Conservation (phyloP, 2,797 vertebrate species). For the Remorina albescens region DNA sequence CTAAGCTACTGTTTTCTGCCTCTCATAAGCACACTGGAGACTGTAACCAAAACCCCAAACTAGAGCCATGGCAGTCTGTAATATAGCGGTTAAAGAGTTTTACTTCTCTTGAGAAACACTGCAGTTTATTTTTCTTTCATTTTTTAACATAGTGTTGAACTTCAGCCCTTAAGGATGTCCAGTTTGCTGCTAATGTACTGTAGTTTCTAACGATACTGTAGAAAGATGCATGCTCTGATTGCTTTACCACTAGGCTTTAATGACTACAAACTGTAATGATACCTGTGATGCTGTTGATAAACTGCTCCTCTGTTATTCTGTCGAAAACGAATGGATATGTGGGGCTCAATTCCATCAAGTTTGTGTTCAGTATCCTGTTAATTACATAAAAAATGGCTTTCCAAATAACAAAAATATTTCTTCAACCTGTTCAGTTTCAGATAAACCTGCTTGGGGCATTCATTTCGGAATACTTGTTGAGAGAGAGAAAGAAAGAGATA, state of each 20-base stretch:
- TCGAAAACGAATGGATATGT: constrained; percentile 76
- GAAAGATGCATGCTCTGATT: constrained; percentile 91
- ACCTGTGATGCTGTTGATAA: constrained; percentile 84
- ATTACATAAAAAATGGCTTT: constrained; percentile 78
- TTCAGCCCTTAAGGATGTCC: constrained; percentile 92
- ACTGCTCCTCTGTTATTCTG: constrained; percentile 80
- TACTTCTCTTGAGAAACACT: constrained; percentile 85
- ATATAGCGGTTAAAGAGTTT: constrained; percentile 88
- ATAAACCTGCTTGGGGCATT: constrained; percentile 64
- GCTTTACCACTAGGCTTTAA: constrained; percentile 92
- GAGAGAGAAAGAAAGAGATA: constrained; percentile 57
- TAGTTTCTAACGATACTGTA: constrained; percentile 88
- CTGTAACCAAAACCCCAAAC: constrained; percentile 91
- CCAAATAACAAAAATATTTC: constrained; percentile 61
- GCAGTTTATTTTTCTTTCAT: constrained; percentile 78
- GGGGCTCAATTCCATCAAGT: constrained; percentile 81
- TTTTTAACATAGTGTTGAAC: constrained; percentile 82
- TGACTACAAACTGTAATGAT: constrained; percentile 90
- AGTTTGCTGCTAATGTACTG: constrained; percentile 94
- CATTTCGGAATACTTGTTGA: constrained; percentile 55
- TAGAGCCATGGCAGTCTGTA: constrained; percentile 91
- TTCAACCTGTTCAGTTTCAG: constrained; percentile 70
- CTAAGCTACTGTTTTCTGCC: constrained; percentile 95
- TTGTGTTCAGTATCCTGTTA: constrained; percentile 73
- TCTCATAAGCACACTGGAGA: constrained; percentile 95